Evolutionary conservation across 2,113 vertebrate genomes (phyloP), one percentile per base, ranked within the genome.

Genomic region (Scortum barcoo): DNA sequence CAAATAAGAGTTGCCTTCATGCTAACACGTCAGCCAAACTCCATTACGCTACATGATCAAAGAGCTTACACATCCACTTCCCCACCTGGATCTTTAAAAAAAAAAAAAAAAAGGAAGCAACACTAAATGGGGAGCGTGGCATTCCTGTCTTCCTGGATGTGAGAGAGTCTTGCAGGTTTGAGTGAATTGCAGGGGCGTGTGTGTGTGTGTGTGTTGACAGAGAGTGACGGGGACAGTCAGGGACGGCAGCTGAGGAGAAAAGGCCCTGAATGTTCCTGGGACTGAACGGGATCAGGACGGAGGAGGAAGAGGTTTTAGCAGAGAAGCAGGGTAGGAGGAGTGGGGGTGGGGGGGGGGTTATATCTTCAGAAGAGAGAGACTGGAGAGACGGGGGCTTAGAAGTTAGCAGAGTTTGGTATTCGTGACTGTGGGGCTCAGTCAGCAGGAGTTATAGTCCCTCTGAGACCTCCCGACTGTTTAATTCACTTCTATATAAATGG

Each of bases 231-330:
- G 73, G 81, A 85, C 88, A 80, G 82, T 76, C 61, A 50, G 80
- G 80, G 26, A 77, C 19, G 3, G 73, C 63, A 53, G 53, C 60
- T 80, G 80, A 79, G 42, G 19, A 76, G 78, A 71, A 78, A 80
- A 74, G 75, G 69, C 71, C 87, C 19, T 3, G 63, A 77, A 82
- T 70, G 85, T 89, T 91, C 73, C 81, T 67, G 86, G 78, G 83
- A 88, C 85, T 81, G 88, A 91, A 44, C 12, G 30, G 87, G 90
- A 92, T 92, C 88, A 92, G 87, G 83, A 85, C 68, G 53, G 78
- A 81, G 75, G 83, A 81, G 62, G 84, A 78, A 77, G 82, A 88
- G 90, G 80, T 86, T 85, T 91, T 79, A 89, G 76, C 57, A 73
- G 87, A 56, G 80, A 83, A 28, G 76, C 76, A 40, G 62, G 66